These are phyloP conservation scores for Drosophila chauvacae DNA, from an alignment of 1,140 invertebrate genomes.

Conservation along the genomic window DNA sequence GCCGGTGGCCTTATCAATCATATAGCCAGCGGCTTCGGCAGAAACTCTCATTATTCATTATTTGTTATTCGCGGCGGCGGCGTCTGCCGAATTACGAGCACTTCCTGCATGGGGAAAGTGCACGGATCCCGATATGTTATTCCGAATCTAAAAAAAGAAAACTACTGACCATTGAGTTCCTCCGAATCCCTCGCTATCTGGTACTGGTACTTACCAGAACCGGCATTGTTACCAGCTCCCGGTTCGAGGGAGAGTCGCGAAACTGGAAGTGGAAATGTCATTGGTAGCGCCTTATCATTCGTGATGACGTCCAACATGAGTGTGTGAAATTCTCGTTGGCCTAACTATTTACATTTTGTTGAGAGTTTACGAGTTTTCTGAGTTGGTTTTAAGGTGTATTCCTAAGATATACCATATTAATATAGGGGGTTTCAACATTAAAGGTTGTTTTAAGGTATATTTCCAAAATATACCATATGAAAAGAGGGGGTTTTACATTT, in stretches of 20 bases:
- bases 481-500: neutral
- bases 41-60: conserved; percentile 67
- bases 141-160: conserved; percentile 5
- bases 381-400: neutral
- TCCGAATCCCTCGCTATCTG: conserved; percentile 13
- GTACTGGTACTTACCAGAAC: neutral
- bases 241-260: neutral
- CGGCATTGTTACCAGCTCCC: neutral
- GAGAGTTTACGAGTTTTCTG: neutral
- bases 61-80: conserved; percentile 21
- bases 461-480: neutral
- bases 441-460: too few relatives aligned
- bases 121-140: neutral
- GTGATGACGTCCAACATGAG: conserved; percentile 16
- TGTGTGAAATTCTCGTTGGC: neutral
- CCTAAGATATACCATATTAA: neutral
- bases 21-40: conserved; percentile 28
- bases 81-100: conserved; percentile 22
- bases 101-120: conserved; percentile 25
- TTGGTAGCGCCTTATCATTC: conserved; percentile 9
- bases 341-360: neutral
- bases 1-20: conserved; percentile 21
- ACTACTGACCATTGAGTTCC: neutral
- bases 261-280: conserved; percentile 1
- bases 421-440: neutral